These are phyloP conservation scores for Puffinus mauretanicus DNA, from an alignment of 2,113 vertebrate species.

Conservation along the genomic window DNA sequence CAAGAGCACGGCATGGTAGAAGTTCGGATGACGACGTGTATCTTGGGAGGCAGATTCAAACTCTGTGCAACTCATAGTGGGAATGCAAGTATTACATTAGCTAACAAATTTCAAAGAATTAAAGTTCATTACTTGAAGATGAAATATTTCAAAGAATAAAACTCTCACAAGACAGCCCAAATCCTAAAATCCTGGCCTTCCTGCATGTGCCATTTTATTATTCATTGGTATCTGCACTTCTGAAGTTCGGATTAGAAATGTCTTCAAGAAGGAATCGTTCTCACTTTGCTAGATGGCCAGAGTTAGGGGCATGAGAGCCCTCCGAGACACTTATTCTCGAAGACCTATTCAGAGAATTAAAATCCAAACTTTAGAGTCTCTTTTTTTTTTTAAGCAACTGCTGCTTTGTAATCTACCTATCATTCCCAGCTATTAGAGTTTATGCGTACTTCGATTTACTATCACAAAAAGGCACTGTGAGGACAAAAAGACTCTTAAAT, in stretches of 20 bases:
- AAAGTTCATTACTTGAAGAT: not conserved
- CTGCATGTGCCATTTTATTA: not conserved
- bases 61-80: not conserved
- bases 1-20: not conserved
- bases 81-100: not conserved
- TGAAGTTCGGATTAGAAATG: not conserved
- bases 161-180: not conserved
- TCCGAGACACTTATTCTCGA: not conserved
- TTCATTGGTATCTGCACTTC: not conserved
- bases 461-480: not conserved
- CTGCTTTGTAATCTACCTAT: not conserved
- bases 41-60: not conserved
- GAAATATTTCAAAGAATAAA: not conserved
- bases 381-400: not conserved
- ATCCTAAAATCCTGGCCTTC: not conserved
- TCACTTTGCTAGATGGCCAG: not conserved
- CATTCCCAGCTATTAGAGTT: not conserved
- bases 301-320: not conserved
- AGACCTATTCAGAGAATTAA: not conserved
- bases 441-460: not conserved
- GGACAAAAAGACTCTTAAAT: not conserved
- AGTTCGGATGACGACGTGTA: fast-evolving
- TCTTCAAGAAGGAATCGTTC: not conserved
- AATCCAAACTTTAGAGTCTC: not conserved
- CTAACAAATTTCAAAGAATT: not conserved